A percentile compares a stretch with the other conserved stretches of the same genome.
phyloP scores from a whole-genome alignment of 2,113 vertebrate species.

The Neogobius melanostomus region DNA sequence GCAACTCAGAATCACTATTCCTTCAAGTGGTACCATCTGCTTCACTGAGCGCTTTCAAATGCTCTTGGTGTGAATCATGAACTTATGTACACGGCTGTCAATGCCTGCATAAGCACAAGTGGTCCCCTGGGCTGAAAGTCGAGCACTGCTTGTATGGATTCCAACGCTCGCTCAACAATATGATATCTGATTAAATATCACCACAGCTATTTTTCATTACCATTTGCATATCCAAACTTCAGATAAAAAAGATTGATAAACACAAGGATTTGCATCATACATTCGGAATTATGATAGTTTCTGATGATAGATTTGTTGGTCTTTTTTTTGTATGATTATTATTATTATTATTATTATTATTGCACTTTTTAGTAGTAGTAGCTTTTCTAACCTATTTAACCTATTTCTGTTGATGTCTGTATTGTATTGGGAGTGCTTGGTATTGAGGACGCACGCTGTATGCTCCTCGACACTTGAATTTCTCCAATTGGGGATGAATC shows the following conservation, averaged over 20 bases:
- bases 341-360: no score
- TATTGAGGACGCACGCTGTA: no score
- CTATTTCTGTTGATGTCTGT: no score
- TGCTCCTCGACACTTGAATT: no score
- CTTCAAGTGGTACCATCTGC: conserved; percentile 43
- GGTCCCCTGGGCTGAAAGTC: not conserved
- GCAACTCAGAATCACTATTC: conserved; percentile 19
- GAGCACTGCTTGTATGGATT: not conserved
- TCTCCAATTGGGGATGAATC: no score
- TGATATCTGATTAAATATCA: conserved; percentile 8
- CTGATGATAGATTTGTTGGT: not conserved
- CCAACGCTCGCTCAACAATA: not conserved
- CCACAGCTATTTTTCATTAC: not conserved
- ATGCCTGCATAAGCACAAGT: conserved; percentile 11
- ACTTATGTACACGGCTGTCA: conserved; percentile 7
- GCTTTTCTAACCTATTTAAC: no score
- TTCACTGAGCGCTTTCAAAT: conserved; percentile 39
- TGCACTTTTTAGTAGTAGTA: no score
- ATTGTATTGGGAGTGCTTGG: no score
- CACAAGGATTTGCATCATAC: conserved; percentile 8
- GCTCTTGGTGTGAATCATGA: conserved; percentile 23
- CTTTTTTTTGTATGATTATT: no score
- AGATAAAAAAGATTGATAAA: not conserved
- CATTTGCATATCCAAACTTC: not conserved
- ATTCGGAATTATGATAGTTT: not conserved